Percentiles rank a stretch among this genome's conserved stretches.
Conservation (phyloP, 2,888 invertebrate species). For the Tubulanus polymorphus region DNA sequence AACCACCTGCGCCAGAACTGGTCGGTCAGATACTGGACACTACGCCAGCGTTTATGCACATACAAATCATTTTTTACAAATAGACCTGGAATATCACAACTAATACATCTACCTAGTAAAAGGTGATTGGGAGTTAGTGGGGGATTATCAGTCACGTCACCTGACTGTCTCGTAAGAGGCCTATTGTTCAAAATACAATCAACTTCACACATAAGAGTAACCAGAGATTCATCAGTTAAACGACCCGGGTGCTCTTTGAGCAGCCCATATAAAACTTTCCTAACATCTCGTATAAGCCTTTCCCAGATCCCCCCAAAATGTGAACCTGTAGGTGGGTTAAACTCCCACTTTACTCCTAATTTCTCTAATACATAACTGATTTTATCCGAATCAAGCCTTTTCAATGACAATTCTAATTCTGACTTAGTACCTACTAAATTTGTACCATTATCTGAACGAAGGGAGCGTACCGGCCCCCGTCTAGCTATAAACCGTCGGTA, state of each 20-base stretch:
- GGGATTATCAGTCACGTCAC: too few relatives aligned
- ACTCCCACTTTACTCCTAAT: neutral
- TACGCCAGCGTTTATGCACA: too few relatives aligned
- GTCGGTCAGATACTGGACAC: too few relatives aligned
- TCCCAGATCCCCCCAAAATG: neutral
- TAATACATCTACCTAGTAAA: too few relatives aligned
- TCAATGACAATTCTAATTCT: too few relatives aligned
- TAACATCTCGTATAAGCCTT: neutral
- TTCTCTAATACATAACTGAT: neutral
- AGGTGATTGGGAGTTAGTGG: too few relatives aligned
- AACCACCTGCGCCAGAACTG: too few relatives aligned
- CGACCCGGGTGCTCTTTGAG: neutral
- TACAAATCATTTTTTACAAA: too few relatives aligned
- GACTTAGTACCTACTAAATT: conserved; percentile 4
- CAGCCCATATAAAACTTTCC: neutral
- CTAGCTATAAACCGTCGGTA: conserved; percentile 1
- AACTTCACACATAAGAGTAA: neutral
- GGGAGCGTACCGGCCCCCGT: neutral
- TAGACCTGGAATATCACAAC: too few relatives aligned
- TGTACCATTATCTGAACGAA: conserved; percentile 6
- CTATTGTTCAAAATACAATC: neutral
- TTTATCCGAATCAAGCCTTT: too few relatives aligned
- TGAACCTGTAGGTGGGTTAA: neutral
- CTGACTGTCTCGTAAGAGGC: neutral
- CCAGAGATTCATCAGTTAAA: neutral